Percentiles rank a stretch among this genome's conserved stretches.
Evolutionary conservation across 2,888 invertebrate genomes (phyloP).

Genomic region (Crossocerus cetratus): DNA sequence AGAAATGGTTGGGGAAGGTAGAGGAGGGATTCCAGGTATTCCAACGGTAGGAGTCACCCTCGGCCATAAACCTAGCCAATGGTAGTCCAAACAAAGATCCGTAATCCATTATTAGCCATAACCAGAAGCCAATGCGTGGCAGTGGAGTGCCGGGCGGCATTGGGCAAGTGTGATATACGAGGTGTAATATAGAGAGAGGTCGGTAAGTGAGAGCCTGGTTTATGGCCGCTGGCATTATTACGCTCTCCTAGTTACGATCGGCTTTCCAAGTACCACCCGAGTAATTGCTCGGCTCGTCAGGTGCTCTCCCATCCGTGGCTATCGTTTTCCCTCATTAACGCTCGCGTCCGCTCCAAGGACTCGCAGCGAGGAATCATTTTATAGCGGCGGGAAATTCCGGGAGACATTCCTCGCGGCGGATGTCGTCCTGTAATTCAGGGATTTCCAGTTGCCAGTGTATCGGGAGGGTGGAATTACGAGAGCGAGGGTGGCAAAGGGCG

Average conservation of each 20-base stretch:
- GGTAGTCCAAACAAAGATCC: background rate
- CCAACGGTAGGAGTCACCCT: background rate
- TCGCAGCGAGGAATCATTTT: slow-evolving; percentile 15
- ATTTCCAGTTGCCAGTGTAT: slow-evolving; percentile 55
- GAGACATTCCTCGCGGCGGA: slow-evolving; percentile 22
- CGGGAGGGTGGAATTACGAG: slow-evolving; percentile 1
- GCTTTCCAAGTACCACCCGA: background rate
- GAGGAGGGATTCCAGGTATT: background rate
- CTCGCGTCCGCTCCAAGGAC: background rate
- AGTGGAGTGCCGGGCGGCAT: background rate
- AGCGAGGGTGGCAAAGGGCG: background rate
- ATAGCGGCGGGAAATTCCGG: slow-evolving; percentile 33
- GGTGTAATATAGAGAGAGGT: background rate
- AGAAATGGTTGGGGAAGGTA: no score
- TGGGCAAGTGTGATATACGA: background rate
- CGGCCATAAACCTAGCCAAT: background rate
- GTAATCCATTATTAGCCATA: background rate
- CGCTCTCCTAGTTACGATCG: background rate
- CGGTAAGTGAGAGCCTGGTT: background rate
- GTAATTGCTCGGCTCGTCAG: background rate
- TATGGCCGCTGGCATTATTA: background rate
- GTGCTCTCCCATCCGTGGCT: background rate
- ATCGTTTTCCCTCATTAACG: slow-evolving; percentile 33
- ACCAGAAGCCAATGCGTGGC: background rate
- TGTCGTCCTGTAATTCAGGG: slow-evolving; percentile 59